These are phyloP conservation scores for Erethizon dorsatum DNA, from an alignment of 2,797 vertebrate species.

Conservation along the genomic window DNA sequence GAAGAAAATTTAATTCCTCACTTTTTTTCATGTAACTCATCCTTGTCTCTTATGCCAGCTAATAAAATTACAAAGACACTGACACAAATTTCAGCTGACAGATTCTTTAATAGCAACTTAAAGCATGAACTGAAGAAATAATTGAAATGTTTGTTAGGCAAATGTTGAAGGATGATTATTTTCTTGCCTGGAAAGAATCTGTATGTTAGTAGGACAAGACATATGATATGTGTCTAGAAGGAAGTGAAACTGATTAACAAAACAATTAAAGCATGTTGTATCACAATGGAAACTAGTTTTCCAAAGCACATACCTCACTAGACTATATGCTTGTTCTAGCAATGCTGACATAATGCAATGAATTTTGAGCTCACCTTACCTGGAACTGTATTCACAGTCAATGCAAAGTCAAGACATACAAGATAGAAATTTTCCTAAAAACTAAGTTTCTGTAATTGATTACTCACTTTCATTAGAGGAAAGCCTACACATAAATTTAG, in stretches of 20 bases:
- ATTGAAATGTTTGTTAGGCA: conserved; percentile 30
- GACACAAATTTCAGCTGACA: conserved; percentile 33
- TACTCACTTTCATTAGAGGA: neutral
- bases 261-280: neutral
- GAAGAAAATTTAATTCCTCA: conserved; percentile 55
- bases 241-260: conserved; percentile 24
- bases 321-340: neutral
- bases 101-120: conserved; percentile 44
- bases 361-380: neutral
- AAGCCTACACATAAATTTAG: neutral
- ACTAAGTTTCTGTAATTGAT: conserved; percentile 3
- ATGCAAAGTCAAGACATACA: neutral
- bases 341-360: neutral
- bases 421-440: neutral
- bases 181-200: conserved; percentile 48
- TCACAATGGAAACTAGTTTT: conserved; percentile 43
- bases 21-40: neutral
- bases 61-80: conserved; percentile 48
- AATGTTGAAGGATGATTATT: conserved; percentile 28
- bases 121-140: conserved; percentile 24
- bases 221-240: neutral
- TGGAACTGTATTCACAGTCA: neutral
- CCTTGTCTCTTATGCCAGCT: neutral
- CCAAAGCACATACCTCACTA: neutral
- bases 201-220: conserved; percentile 23